Conservation (phyloP, 2,113 vertebrate species). For the Ailuropoda melanoleuca region DNA sequence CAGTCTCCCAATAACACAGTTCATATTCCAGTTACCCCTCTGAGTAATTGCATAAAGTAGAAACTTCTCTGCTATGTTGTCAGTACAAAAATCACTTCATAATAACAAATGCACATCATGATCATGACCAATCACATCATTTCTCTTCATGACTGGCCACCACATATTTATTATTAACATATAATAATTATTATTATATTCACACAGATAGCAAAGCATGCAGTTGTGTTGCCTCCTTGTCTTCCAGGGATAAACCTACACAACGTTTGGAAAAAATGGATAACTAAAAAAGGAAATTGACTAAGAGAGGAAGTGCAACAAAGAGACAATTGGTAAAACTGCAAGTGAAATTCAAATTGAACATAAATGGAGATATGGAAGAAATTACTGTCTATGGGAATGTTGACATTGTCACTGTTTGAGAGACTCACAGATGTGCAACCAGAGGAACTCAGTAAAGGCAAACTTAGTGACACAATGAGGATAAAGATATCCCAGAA, state of each 20-base stretch:
- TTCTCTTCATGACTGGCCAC: neutral
- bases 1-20: neutral
- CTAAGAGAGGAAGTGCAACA: neutral
- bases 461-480: neutral
- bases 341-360: neutral
- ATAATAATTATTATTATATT: neutral
- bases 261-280: neutral
- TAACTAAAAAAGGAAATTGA: neutral
- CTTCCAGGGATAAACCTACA: neutral
- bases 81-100: neutral
- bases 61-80: neutral
- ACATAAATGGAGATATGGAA: neutral
- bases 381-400: neutral
- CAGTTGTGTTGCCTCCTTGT: neutral
- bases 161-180: neutral
- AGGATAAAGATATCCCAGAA: neutral
- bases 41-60: neutral
- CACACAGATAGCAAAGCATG: neutral
- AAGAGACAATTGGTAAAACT: neutral
- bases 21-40: neutral
- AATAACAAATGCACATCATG: neutral
- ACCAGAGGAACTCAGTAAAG: neutral
- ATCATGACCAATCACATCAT: neutral
- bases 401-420: neutral
- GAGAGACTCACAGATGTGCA: neutral